phyloP scores from a whole-genome alignment of 2,113 vertebrate genomes.

The Scalopus aquaticus region DNA sequence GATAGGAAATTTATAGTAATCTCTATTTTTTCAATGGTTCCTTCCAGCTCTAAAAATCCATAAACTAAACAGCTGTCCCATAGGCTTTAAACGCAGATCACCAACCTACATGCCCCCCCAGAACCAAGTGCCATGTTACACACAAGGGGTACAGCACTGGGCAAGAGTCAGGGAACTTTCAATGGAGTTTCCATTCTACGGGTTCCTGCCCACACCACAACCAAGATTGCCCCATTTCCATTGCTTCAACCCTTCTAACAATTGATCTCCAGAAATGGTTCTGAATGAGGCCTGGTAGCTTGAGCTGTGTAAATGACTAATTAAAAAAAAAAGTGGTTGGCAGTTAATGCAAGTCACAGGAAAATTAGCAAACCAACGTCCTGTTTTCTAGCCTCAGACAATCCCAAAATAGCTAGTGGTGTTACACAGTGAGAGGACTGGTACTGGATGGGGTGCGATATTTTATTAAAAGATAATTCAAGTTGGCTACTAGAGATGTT shows the following conservation, averaged over 20 bases:
- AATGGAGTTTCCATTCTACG: background rate
- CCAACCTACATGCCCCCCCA: background rate
- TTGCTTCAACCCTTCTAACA: background rate
- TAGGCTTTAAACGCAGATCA: background rate
- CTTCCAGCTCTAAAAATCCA: background rate
- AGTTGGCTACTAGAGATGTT: constrained; percentile 34
- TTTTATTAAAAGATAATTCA: constrained; percentile 45
- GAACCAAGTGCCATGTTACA: background rate
- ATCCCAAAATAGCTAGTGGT: background rate
- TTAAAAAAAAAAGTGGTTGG: background rate
- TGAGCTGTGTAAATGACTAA: background rate
- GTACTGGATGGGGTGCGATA: background rate
- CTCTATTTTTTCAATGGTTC: background rate
- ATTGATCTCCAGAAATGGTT: background rate
- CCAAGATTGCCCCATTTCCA: too few species aligned
- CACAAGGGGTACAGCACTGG: background rate
- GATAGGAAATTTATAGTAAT: background rate
- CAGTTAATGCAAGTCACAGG: background rate
- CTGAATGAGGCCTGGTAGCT: background rate
- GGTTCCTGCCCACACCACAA: too few species aligned
- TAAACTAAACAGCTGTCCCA: background rate
- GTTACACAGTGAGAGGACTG: background rate
- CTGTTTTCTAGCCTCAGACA: background rate
- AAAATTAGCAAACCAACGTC: background rate
- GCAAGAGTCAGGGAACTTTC: background rate